These are phyloP conservation scores for Anodontia alba DNA, from an alignment of 2,888 invertebrate species.

Conservation along the genomic window DNA sequence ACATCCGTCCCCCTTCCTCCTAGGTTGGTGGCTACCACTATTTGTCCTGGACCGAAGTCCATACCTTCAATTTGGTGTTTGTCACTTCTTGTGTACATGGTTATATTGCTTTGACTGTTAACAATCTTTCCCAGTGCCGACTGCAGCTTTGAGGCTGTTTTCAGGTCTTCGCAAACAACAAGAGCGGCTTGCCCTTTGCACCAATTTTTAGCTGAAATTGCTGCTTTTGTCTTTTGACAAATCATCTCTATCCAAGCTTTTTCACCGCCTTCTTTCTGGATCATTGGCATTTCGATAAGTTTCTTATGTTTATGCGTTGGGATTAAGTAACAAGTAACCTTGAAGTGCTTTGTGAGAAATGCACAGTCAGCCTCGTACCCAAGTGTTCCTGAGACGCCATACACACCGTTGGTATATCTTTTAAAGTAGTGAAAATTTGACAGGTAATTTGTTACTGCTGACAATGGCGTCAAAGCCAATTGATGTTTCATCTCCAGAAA, in stretches of 20 bases:
- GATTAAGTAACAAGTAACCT: conserved; percentile 36
- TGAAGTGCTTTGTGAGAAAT: conserved; percentile 55
- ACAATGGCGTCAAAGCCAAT: conserved; percentile 30
- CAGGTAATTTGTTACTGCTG: conserved; percentile 53
- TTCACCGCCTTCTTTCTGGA: background rate
- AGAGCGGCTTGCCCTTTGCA: background rate
- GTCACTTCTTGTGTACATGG: too few relatives aligned
- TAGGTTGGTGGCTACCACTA: conserved; percentile 57
- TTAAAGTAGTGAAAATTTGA: conserved; percentile 49
- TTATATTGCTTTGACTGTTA: too few relatives aligned
- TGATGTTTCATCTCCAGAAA: conserved; percentile 64
- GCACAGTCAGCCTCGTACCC: conserved; percentile 73
- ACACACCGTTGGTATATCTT: conserved; percentile 49
- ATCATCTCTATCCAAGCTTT: background rate
- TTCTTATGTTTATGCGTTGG: conserved; percentile 42
- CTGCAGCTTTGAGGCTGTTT: conserved; percentile 8
- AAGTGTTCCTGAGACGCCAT: conserved; percentile 75
- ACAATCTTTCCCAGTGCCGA: background rate
- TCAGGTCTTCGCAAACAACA: conserved; percentile 30
- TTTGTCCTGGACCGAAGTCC: conserved; percentile 29
- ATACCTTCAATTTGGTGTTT: too few relatives aligned
- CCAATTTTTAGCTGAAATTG: background rate
- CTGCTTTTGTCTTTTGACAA: background rate
- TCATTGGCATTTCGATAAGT: conserved; percentile 32
- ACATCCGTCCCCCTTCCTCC: conserved; percentile 62